Evolutionary conservation across 2,888 invertebrate genomes (phyloP).

Genomic region (Pandemis heparana): DNA sequence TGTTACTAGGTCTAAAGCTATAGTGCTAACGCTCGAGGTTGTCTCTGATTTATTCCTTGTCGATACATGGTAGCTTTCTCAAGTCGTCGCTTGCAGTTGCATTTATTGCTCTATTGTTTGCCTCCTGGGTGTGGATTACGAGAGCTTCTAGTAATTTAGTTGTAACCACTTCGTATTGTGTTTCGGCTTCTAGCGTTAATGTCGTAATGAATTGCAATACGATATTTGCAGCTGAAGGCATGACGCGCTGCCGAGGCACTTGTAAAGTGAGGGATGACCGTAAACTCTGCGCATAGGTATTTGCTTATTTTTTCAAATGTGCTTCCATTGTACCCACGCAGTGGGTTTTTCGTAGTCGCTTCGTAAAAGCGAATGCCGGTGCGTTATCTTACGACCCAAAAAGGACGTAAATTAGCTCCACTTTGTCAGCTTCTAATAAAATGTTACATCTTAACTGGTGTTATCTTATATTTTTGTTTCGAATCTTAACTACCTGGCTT

Average conservation of each 20-base stretch:
- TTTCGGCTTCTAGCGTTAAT: conserved; percentile 63
- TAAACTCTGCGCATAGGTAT: conserved; percentile 43
- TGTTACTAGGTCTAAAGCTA: conserved; percentile 47
- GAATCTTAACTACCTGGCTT: conserved; percentile 85
- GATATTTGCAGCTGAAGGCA: conserved; percentile 49
- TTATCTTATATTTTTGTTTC: conserved; percentile 82
- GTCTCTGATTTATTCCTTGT: conserved; percentile 77
- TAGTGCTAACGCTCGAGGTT: conserved; percentile 64
- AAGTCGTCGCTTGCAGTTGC: conserved; percentile 68
- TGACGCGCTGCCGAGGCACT: not conserved
- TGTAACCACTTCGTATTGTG: conserved; percentile 69
- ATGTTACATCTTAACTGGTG: conserved; percentile 79
- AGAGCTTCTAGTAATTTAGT: conserved; percentile 71
- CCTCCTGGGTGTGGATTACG: conserved; percentile 67
- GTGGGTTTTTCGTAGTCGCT: conserved; percentile 19
- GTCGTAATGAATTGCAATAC: conserved; percentile 64
- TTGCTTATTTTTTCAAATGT: conserved; percentile 13
- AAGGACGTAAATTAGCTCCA: conserved; percentile 79
- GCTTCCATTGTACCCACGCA: not conserved
- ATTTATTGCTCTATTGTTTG: conserved; percentile 83
- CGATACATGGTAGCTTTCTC: conserved; percentile 78
- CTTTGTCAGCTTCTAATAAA: conserved; percentile 82
- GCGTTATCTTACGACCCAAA: conserved; percentile 58
- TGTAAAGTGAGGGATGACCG: conserved; percentile 58
- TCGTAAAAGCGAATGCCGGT: conserved; percentile 51